Conservation (phyloP, 2,888 invertebrate genomes). For the Apamea epomidion region DNA sequence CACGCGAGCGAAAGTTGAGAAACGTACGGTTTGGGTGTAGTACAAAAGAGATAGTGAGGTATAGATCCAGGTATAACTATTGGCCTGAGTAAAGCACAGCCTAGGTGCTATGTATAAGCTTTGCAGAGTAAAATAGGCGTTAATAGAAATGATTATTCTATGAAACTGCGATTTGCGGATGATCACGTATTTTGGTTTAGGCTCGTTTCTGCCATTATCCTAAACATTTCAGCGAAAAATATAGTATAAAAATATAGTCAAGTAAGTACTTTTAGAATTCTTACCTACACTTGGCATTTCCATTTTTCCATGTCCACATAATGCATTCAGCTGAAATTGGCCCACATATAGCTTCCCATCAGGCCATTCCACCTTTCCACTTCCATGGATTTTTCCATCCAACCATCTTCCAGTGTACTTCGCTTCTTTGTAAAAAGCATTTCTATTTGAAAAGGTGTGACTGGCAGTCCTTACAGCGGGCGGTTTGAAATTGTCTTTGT, state of each 20-base stretch:
- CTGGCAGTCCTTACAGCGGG: conserved; percentile 93
- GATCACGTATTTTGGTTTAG: neutral
- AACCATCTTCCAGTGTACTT: conserved; percentile 95
- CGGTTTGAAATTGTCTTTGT: conserved; percentile 92
- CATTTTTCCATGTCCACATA: conserved; percentile 93
- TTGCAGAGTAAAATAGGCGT: neutral
- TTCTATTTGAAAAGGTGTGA: conserved; percentile 93
- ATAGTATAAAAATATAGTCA: neutral
- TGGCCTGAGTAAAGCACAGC: neutral
- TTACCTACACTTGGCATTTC: conserved; percentile 91
- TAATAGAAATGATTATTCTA: neutral
- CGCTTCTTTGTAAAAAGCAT: conserved; percentile 93
- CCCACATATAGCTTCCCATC: conserved; percentile 96
- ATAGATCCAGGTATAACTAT: neutral
- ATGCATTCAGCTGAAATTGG: conserved; percentile 93
- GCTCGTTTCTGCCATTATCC: neutral
- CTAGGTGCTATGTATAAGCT: neutral
- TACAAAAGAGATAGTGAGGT: neutral
- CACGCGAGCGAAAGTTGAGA: conserved; percentile 11
- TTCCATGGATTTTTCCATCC: conserved; percentile 95
- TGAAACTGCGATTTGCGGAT: neutral
- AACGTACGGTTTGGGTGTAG: neutral
- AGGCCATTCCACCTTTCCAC: conserved; percentile 95
- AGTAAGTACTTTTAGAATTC: conserved; percentile 61
- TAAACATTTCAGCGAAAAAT: neutral